Conservation (phyloP, 2,888 invertebrate genomes). For the Drosophila neotestacea region DNA sequence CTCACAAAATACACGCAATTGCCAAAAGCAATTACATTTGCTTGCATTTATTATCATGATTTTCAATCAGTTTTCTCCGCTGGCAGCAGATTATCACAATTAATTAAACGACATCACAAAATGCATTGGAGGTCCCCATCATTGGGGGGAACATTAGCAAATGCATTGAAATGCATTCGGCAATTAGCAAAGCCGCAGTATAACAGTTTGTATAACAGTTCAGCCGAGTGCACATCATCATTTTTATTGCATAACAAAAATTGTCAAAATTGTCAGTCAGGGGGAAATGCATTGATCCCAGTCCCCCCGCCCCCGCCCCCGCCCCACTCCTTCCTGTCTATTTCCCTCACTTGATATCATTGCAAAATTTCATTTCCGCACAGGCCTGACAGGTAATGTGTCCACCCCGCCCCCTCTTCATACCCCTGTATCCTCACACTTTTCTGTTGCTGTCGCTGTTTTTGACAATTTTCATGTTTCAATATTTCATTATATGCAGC, state of each 20-base stretch:
- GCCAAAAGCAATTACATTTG: slow-evolving; percentile 58
- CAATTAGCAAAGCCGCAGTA: slow-evolving; percentile 50
- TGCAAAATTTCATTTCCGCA: slow-evolving; percentile 77
- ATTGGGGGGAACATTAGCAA: slow-evolving; percentile 21
- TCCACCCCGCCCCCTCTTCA: not conserved
- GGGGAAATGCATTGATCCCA: slow-evolving; percentile 31
- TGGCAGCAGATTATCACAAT: slow-evolving; percentile 60
- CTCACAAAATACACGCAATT: slow-evolving; percentile 16
- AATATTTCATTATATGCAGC: slow-evolving; percentile 73
- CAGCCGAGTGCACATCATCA: slow-evolving; percentile 33
- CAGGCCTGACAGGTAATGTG: slow-evolving; percentile 71
- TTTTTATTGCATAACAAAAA: slow-evolving; percentile 77
- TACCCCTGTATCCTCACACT: no score
- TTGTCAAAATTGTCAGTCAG: slow-evolving; percentile 72
- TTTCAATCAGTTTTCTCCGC: slow-evolving; percentile 56
- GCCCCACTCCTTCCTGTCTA: no score
- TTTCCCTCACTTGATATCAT: slow-evolving; percentile 46
- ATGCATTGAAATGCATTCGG: slow-evolving; percentile 48
- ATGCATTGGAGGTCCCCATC: slow-evolving; percentile 18
- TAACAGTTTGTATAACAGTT: slow-evolving; percentile 51
- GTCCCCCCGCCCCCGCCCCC: not conserved
- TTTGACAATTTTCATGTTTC: slow-evolving; percentile 81
- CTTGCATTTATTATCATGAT: slow-evolving; percentile 49
- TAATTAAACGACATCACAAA: slow-evolving; percentile 55
- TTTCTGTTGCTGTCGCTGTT: slow-evolving; percentile 56